Base-by-base conservation (phyloP, 2,797 vertebrate genomes). In the Channa striata region DNA sequence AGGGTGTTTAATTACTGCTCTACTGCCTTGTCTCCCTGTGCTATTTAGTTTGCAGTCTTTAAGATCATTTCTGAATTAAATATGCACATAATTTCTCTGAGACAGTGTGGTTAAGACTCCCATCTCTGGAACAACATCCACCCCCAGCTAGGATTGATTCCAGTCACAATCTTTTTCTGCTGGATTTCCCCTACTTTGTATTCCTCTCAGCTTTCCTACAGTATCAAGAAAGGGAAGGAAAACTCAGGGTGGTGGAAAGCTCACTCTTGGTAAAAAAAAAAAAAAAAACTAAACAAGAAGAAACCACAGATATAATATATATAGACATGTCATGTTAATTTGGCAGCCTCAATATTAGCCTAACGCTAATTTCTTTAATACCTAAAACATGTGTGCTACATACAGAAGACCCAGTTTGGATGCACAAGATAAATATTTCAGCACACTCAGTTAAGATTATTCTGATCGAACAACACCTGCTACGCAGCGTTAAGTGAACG, bases 131-230 rank as follows among this genome's bases (percentile, higher is more conserved):
- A 79, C 83, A 80, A 86, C 85, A 89, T 81, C 77, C 78, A 86
- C 85, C 76, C 76, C 68, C 61, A 88, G 85, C 81, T 78, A 86
- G 77, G 81, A 87, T 87, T 85, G 87, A 85, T 83, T 87, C 81
- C 78, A 76, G 81, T 57, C 80, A 77, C 53, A 87, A 70, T 75
- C 48, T 76, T 81, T 81, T 83, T 82, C 75, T 84, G 78, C 70
- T 81, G 80, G 69, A 78, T 87, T 76, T 79, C 70, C 72, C 73
- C 85, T 89, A 73, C 72, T 91, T 88, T 85, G 77, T 89, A 90
- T 89, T 89, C 83, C 71, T 80, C 77, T 83, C 86, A 92, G 74
- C 79, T 83, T 66, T 46, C 67, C 68, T 78, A 82, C 82, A 87
- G 82, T 84, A 82, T 86, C 81, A 86, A 77, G 62, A 82, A 51